Base-by-base conservation (phyloP, 2,797 vertebrate genomes). In the Fringilla coelebs region DNA sequence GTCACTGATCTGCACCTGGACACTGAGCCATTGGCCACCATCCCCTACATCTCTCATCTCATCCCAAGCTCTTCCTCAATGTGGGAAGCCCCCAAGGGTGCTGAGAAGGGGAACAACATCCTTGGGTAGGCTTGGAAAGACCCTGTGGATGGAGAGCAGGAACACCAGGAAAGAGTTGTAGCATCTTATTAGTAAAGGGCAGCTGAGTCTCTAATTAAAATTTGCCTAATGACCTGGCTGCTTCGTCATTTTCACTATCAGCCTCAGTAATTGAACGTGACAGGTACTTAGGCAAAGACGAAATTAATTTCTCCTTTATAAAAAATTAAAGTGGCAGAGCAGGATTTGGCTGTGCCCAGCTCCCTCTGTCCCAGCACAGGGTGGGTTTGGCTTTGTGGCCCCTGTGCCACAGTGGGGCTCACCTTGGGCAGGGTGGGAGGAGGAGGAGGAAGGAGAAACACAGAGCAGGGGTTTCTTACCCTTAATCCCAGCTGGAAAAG, bases 181-280 rank as follows among this genome's bases (percentile, higher is more conserved):
- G 90, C 88, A 92, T 97, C 97, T 96, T 97, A 97, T 98, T 98
- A 98, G 97, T 61, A 96, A 97, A 97, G 97, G 97, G 97, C 96
- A 97, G 97, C 97, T 97, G 96, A 98, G 97, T 62, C 93, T 97
- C 96, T 98, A 98, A 98, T 98, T 98, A 98, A 98, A 98, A 98
- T 98, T 96, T 98, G 97, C 98, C 97, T 98, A 98, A 98, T 97
- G 97, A 98, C 97, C 97, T 96, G 95, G 94, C 97, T 97, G 97
- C 97, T 98, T 97, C 31, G 9, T 98, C 97, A 96, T 97, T 97
- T 97, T 97, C 80, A 36, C 95, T 94, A 94, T 93, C 80, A 24
- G 93, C 96, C 92, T 96, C 81, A 45, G 97, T 98, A 97, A 98
- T 98, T 97, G 97, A 96, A 97, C 88, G 93, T 93, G 98, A 97